Base-by-base conservation (phyloP, 2,113 vertebrate species). In the Synchiropus splendidus region DNA sequence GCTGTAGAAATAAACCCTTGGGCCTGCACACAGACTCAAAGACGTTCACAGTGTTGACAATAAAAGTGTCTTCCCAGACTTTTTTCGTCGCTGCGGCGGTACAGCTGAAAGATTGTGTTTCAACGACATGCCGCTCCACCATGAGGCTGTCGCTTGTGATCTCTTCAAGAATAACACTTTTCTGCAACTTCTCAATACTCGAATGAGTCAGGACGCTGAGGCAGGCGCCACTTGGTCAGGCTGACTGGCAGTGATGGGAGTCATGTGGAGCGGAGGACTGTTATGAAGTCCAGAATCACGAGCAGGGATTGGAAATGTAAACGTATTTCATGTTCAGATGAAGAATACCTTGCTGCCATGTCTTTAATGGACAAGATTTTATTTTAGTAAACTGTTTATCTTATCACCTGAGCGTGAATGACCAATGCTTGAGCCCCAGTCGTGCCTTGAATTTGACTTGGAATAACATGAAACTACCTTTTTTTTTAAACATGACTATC, bases 181-280 rank as follows among this genome's bases (percentile, higher is more conserved):
- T 66, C 42, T 58, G 38, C 16, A 3, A 48, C 46, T 64, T 51
- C 51, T 66, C 16, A 68, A 64, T 36, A 36, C 42, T n/a, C 12
- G 38, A 40, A 66, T 74, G 77, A 74, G 67, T 75, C 67, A 74
- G 59, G 13, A 32, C 14, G 51, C 37, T 39, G 13, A 35, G 36
- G 40, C 43, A 4, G 51, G 47, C 21, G 2, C 21, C 21, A 27
- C 21, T 27, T 8, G 21, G 31, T 37, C 27, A 17, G 21, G 38
- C 10, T 21, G 35, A 15, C 5, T 2, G 31, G 44, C 27, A 21
- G 31, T 34, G 6, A 31, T 10, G 36, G 16, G 53, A 56, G 54
- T 52, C 48, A 48, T 48, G 43, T 48, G 35, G 34, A 52, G 45
- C 51, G 39, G 38, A 21, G 45, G 16, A 42, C 51, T 65, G 31